Conservation (phyloP, 1,140 invertebrate species). For the Diuraphis noxia region DNA sequence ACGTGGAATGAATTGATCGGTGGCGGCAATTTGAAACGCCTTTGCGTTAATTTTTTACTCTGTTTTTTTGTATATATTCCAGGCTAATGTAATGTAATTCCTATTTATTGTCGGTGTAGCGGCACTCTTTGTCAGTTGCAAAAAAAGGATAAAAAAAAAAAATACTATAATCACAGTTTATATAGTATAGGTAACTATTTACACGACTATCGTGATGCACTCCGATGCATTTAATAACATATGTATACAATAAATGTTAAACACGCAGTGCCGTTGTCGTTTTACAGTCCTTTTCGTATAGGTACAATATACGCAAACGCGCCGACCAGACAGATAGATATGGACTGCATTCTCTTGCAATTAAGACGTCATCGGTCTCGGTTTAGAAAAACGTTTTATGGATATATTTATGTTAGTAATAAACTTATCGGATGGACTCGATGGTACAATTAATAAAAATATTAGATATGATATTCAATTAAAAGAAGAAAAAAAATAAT, state of each 20-base stretch:
- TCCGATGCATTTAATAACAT: not conserved
- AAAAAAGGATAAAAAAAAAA: slow-evolving; percentile 7
- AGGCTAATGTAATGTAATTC: not conserved
- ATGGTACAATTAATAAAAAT: slow-evolving; percentile 45
- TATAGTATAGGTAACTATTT: not conserved
- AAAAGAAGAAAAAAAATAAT: not conserved
- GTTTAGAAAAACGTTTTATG: slow-evolving; percentile 23
- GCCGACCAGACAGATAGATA: not conserved
- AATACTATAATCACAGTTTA: not conserved
- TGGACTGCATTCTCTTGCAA: slow-evolving; percentile 43
- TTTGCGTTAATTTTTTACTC: slow-evolving; percentile 11
- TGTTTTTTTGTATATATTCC: not conserved
- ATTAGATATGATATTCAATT: slow-evolving; percentile 34
- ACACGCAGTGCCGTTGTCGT: not conserved
- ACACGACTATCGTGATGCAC: not conserved
- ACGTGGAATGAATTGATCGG: not conserved
- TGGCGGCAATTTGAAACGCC: not conserved
- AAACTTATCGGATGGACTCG: not conserved
- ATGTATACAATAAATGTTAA: slow-evolving; percentile 9
- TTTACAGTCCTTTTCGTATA: not conserved
- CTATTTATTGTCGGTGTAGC: not conserved
- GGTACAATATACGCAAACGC: not conserved
- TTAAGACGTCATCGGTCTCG: slow-evolving; percentile 46
- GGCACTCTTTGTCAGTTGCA: not conserved
- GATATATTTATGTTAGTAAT: not conserved